These are phyloP conservation scores for Hoplostethus mediterraneus DNA, from an alignment of 2,797 vertebrate genomes.

Conservation along the genomic window DNA sequence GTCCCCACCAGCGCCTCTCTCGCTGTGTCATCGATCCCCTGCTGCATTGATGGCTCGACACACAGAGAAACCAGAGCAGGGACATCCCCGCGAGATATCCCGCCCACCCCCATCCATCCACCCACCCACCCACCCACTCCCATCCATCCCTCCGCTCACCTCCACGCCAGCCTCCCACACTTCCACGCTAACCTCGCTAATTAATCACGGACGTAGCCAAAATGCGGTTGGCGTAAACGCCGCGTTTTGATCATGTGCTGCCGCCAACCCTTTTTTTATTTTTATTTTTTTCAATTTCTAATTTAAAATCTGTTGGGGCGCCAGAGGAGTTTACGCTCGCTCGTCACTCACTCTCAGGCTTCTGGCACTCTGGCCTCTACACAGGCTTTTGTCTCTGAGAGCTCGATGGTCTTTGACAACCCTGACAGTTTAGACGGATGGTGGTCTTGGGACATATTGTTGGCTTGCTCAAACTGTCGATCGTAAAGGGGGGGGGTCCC, in stretches of 20 bases:
- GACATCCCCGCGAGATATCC: slow-evolving; percentile 47
- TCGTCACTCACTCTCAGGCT: slow-evolving; percentile 51
- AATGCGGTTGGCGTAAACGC: slow-evolving; percentile 49
- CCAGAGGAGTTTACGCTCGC: slow-evolving; percentile 52
- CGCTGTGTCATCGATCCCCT: slow-evolving; percentile 67
- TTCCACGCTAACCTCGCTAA: slow-evolving; percentile 56
- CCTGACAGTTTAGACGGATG: slow-evolving; percentile 38
- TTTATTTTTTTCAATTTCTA: slow-evolving; percentile 39
- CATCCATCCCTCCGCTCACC: slow-evolving; percentile 41
- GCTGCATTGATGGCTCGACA: slow-evolving; percentile 34
- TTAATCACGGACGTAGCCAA: slow-evolving; percentile 66
- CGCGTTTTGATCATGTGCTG: slow-evolving; percentile 66
- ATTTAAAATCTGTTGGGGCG: slow-evolving; percentile 54
- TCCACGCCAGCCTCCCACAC: slow-evolving; percentile 62
- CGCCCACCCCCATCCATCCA: not conserved
- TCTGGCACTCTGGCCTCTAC: slow-evolving; percentile 20
- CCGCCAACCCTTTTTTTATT: slow-evolving; percentile 39
- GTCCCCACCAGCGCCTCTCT: slow-evolving; percentile 61
- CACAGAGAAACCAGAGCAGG: slow-evolving; percentile 20
- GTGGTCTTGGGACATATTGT: slow-evolving; percentile 34
- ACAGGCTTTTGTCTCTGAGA: slow-evolving; percentile 52
- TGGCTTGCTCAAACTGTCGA: slow-evolving; percentile 41
- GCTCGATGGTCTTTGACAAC: slow-evolving; percentile 58
- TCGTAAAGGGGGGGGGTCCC: slow-evolving; percentile 50
- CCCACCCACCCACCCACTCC: slow-evolving; percentile 15